Percentiles rank a stretch among this genome's conserved stretches.
These are phyloP conservation scores for Thrips palmi DNA, from an alignment of 1,140 invertebrate genomes.

Conservation along the genomic window DNA sequence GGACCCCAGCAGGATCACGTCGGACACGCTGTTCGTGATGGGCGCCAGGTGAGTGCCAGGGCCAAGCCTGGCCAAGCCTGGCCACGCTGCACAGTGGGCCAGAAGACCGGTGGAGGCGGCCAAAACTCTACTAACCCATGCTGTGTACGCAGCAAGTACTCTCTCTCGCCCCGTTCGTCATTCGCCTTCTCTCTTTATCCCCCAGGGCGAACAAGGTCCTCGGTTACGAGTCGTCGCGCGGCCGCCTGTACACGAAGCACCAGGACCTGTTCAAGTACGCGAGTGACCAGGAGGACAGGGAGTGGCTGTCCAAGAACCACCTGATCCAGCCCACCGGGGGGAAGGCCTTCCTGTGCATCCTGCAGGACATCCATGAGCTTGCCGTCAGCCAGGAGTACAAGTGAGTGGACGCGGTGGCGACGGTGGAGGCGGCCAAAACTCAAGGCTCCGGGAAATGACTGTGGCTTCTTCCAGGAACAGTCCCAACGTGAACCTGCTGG, in stretches of 20 bases:
- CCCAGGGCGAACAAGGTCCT: constrained; percentile 22
- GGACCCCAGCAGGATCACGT: constrained; percentile 46
- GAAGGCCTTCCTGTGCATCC: constrained; percentile 60
- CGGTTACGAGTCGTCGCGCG: constrained; percentile 54
- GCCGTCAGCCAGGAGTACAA: constrained; percentile 49
- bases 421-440: too few relatives aligned
- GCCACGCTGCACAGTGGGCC: too few relatives aligned
- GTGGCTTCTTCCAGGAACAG: constrained; percentile 28
- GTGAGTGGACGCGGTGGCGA: too few relatives aligned
- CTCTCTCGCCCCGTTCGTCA: too few relatives aligned
- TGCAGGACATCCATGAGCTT: constrained; percentile 60
- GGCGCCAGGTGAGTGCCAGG: constrained; percentile 44
- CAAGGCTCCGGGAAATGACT: too few relatives aligned
- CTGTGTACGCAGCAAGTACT: neutral
- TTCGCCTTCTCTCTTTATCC: too few relatives aligned
- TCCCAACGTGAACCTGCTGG: constrained; percentile 39
- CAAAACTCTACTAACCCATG: too few relatives aligned
- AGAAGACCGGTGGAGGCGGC: too few relatives aligned
- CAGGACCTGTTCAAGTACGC: constrained; percentile 57
- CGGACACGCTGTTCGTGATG: constrained; percentile 59
- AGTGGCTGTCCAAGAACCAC: constrained; percentile 59
- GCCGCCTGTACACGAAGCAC: constrained; percentile 57
- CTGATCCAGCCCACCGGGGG: constrained; percentile 53
- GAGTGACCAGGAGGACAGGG: constrained; percentile 63
- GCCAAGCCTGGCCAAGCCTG: too few relatives aligned